Evolutionary conservation across 2,888 invertebrate species (phyloP).

Genomic region (Bugulina stolonifera): DNA sequence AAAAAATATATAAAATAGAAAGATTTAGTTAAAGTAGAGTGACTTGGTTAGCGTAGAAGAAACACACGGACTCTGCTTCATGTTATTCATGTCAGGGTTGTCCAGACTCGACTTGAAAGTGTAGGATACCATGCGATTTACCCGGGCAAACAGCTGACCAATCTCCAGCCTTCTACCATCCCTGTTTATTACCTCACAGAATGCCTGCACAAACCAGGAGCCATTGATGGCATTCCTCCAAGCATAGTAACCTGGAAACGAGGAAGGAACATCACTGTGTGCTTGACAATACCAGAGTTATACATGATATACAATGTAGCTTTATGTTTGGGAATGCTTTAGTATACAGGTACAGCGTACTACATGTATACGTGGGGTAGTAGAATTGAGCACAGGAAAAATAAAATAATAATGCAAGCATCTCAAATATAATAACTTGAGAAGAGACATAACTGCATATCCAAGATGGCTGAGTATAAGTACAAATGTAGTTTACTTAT

Average conservation of each 20-base stretch:
- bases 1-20: background rate
- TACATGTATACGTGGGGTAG: too few species aligned
- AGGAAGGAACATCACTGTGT: too few species aligned
- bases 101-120: slow-evolving; percentile 71
- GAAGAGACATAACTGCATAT: too few species aligned
- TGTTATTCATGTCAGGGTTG: slow-evolving; percentile 57
- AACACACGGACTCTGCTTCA: slow-evolving; percentile 88
- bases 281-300: too few species aligned
- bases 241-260: slow-evolving; percentile 62
- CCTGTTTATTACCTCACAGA: slow-evolving; percentile 72
- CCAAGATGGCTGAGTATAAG: too few species aligned
- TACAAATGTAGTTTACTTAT: background rate
- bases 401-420: too few species aligned
- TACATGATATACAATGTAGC: too few species aligned
- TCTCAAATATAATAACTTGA: too few species aligned
- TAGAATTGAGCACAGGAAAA: too few species aligned
- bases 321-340: too few species aligned
- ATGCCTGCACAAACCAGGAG: slow-evolving; percentile 90
- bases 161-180: slow-evolving; percentile 72
- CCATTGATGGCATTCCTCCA: slow-evolving; percentile 91
- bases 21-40: slow-evolving; percentile 39
- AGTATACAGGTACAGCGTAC: too few species aligned
- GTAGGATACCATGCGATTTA: slow-evolving; percentile 65
- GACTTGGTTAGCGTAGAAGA: slow-evolving; percentile 75
- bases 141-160: slow-evolving; percentile 75